phyloP scores from a whole-genome alignment of 2,797 vertebrate genomes.

The Anas capensis region DNA sequence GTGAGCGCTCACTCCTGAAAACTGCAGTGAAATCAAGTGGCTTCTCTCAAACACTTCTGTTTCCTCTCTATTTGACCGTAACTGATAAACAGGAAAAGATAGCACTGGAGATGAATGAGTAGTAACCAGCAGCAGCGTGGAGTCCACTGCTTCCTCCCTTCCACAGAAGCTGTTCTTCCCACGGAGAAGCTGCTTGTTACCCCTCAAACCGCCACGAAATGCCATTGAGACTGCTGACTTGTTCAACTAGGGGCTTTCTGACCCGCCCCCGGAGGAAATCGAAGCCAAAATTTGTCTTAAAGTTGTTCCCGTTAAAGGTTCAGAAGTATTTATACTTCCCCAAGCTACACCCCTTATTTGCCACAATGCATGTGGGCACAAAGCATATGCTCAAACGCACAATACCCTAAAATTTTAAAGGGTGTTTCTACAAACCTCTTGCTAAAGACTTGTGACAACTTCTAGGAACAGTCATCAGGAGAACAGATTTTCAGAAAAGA shows the following conservation, averaged over 20 bases:
- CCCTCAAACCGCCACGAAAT: slow-evolving; percentile 5
- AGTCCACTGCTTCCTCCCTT: slow-evolving; percentile 18
- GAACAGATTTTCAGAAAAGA: not conserved
- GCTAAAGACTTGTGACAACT: not conserved
- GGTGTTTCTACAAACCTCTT: not conserved
- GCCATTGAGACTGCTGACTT: not conserved
- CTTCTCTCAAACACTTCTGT: not conserved
- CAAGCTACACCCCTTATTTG: not conserved
- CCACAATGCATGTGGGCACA: not conserved
- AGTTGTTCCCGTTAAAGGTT: not conserved
- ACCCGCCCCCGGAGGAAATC: not conserved
- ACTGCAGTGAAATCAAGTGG: not conserved
- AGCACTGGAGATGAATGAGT: not conserved
- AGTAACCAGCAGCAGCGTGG: slow-evolving; percentile 33
- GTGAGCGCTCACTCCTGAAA: slow-evolving; percentile 33
- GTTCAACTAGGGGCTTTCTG: not conserved
- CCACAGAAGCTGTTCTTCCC: slow-evolving; percentile 18
- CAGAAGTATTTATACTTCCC: not conserved
- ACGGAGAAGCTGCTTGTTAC: not conserved
- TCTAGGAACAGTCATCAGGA: not conserved
- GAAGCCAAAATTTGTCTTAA: not conserved
- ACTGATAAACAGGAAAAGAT: slow-evolving; percentile 55
- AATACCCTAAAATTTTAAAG: not conserved
- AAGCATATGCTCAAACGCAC: not conserved
- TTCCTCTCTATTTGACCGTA: slow-evolving; percentile 17